These are phyloP conservation scores for Nomada goodeniana DNA, from an alignment of 2,888 invertebrate species.

Conservation along the genomic window DNA sequence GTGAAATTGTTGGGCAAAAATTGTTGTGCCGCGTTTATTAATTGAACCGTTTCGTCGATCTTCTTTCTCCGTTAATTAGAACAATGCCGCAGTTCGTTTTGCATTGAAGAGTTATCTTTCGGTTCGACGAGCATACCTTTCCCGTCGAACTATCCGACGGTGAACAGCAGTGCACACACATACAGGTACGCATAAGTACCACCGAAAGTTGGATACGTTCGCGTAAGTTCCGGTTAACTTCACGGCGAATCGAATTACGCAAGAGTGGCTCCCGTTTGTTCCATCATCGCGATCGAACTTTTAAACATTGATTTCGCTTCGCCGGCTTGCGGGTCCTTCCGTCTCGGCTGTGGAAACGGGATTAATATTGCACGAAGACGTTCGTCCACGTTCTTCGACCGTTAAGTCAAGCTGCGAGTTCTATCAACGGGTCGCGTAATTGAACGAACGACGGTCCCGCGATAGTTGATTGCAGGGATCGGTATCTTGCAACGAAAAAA, in stretches of 20 bases:
- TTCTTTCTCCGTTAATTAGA: too few species aligned
- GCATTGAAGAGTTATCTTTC: too few species aligned
- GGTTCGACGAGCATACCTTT: too few species aligned
- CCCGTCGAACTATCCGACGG: too few species aligned
- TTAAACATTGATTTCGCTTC: conserved; percentile 19
- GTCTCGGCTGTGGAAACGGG: background rate
- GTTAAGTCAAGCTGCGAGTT: background rate
- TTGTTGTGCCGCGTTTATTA: too few species aligned
- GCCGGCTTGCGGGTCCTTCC: background rate
- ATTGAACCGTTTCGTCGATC: too few species aligned
- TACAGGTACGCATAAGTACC: too few species aligned
- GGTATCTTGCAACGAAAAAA: conserved; percentile 17
- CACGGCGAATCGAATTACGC: conserved; percentile 14
- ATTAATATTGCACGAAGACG: conserved; percentile 3
- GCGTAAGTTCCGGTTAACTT: conserved; percentile 21
- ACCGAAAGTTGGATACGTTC: background rate
- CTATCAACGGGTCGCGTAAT: conserved; percentile 12
- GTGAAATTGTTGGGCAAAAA: too few species aligned
- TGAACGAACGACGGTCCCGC: background rate
- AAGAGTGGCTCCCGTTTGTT: background rate
- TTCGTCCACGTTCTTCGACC: background rate
- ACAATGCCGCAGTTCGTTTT: too few species aligned
- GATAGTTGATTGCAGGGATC: background rate
- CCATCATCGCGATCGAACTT: conserved; percentile 7
- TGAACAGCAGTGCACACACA: too few species aligned